These are phyloP conservation scores for Melopsittacus undulatus DNA, from an alignment of 2,797 vertebrate genomes.

Conservation along the genomic window DNA sequence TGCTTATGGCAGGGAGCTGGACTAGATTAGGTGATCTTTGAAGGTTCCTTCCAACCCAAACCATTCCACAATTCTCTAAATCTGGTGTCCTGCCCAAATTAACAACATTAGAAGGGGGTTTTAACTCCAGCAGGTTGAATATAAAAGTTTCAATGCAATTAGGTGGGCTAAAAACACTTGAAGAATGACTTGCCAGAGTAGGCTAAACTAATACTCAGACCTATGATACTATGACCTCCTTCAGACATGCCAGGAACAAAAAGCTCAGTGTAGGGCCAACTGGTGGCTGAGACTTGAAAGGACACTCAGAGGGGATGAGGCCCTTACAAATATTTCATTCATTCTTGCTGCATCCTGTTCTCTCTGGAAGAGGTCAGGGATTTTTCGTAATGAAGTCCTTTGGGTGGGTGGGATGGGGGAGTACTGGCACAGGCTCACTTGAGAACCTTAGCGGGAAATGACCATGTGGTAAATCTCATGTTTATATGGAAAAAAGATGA, in stretches of 20 bases:
- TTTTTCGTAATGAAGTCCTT: neutral
- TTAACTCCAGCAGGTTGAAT: neutral
- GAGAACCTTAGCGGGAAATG: neutral
- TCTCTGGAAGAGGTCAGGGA: neutral
- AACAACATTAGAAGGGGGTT: neutral
- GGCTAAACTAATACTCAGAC: neutral
- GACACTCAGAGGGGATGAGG: neutral
- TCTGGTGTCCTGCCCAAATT: neutral
- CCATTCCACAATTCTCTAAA: neutral
- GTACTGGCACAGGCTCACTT: neutral
- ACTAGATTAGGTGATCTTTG: neutral
- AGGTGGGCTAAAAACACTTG: neutral
- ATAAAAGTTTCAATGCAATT: neutral
- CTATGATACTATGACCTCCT: neutral
- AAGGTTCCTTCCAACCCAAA: neutral
- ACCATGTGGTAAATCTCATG: neutral
- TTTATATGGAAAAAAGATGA: neutral
- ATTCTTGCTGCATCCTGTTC: slow-evolving; percentile 46
- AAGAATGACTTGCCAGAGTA: slow-evolving; percentile 5
- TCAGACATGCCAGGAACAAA: neutral
- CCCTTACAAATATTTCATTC: slow-evolving; percentile 28
- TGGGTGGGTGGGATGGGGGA: neutral
- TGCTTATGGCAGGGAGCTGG: neutral
- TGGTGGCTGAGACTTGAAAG: slow-evolving; percentile 10
- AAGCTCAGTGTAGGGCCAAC: slow-evolving; percentile 9